phyloP scores from a whole-genome alignment of 2,888 invertebrate species.

The Athalia cordata region DNA sequence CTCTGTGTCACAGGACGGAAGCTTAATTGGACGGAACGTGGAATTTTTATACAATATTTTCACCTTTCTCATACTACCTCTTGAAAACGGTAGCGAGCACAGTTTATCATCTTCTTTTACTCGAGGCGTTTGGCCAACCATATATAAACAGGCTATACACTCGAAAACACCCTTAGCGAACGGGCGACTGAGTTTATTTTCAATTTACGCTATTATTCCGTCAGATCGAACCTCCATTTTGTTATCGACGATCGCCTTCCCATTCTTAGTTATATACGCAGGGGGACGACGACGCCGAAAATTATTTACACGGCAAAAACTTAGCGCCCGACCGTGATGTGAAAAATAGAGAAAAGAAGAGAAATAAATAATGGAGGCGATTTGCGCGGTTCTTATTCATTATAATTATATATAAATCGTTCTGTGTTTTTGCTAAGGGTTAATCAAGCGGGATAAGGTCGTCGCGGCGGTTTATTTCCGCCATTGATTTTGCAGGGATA shows the following conservation, averaged over 20 bases:
- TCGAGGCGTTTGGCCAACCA: background rate
- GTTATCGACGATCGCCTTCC: constrained; percentile 9
- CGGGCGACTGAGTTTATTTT: constrained; percentile 24
- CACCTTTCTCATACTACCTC: too few relatives aligned
- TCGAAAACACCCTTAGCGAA: background rate
- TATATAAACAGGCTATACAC: background rate
- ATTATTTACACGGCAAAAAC: background rate
- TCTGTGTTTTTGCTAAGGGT: too few relatives aligned
- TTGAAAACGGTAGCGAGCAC: too few relatives aligned
- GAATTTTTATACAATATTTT: too few relatives aligned
- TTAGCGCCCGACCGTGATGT: background rate
- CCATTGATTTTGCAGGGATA: too few relatives aligned
- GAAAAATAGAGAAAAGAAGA: background rate
- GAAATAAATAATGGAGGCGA: background rate
- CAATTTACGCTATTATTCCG: constrained; percentile 25
- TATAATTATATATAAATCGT: too few relatives aligned
- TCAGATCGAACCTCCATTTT: constrained; percentile 23
- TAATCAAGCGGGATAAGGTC: too few relatives aligned
- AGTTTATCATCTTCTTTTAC: background rate
- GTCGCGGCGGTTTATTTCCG: too few relatives aligned
- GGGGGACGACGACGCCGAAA: background rate
- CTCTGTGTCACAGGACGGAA: too few relatives aligned
- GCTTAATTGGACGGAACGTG: too few relatives aligned
- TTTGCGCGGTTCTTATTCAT: too few relatives aligned
- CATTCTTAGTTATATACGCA: background rate